Conservation (phyloP, 2,113 vertebrate species). For the Zosterops borbonicus region DNA sequence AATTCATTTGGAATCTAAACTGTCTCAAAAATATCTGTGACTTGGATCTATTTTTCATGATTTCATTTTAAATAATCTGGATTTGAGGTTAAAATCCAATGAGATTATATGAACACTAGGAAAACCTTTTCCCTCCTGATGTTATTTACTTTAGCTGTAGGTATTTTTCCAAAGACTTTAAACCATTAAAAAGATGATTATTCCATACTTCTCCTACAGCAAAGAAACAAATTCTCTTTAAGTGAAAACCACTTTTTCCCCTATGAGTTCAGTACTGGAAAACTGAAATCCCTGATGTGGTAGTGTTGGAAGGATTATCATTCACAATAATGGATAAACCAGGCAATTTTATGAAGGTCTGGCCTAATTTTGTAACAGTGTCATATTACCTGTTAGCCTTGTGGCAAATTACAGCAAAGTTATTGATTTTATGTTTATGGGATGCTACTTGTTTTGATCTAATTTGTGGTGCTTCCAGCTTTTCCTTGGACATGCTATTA, state of each 20-base stretch:
- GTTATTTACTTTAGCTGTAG: neutral
- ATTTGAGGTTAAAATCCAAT: neutral
- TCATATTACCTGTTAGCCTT: neutral
- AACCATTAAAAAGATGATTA: neutral
- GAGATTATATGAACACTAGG: neutral
- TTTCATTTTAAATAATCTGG: neutral
- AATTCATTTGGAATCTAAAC: neutral
- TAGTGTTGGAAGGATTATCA: neutral
- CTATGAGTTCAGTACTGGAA: neutral
- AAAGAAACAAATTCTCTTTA: conserved; percentile 29
- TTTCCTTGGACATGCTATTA: neutral
- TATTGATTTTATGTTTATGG: neutral
- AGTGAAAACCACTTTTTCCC: neutral
- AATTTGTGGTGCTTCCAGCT: neutral
- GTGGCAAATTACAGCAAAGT: neutral
- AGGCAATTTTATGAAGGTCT: neutral
- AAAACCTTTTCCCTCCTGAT: neutral
- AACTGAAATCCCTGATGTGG: neutral
- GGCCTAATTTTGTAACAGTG: neutral
- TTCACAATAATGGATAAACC: conserved; percentile 8
- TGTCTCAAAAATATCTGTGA: neutral
- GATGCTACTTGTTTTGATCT: neutral
- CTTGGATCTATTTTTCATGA: neutral
- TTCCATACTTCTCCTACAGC: neutral
- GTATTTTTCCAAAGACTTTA: conserved; percentile 5